These are phyloP conservation scores for Chlorospingus semifuscus DNA, from an alignment of 2,797 vertebrate genomes.

Conservation along the genomic window DNA sequence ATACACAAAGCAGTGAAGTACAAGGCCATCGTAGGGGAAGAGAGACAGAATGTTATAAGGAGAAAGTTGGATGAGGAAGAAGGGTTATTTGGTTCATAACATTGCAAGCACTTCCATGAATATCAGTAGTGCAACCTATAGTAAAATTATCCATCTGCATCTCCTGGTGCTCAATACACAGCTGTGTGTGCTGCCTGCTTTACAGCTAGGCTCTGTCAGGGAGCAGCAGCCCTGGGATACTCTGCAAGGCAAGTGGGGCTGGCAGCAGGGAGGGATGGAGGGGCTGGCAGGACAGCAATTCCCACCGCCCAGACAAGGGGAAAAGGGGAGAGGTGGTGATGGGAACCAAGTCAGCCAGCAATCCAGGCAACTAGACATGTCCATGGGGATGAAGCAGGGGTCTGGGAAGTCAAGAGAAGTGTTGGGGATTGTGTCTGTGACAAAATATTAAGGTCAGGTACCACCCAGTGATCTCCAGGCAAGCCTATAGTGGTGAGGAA, in stretches of 20 bases:
- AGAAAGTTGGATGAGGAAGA: background rate
- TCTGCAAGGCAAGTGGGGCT: background rate
- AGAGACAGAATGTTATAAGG: background rate
- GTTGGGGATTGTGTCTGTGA: background rate
- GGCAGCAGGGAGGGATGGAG: background rate
- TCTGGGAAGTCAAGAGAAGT: background rate
- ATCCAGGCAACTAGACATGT: accelerated
- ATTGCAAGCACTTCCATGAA: background rate
- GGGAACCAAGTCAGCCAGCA: background rate
- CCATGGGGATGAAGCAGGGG: background rate
- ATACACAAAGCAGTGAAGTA: background rate
- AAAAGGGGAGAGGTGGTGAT: background rate
- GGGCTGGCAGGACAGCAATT: background rate
- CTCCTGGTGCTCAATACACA: background rate
- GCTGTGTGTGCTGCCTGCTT: background rate
- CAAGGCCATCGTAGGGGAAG: background rate
- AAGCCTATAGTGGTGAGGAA: background rate
- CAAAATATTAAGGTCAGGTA: background rate
- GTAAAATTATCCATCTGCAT: background rate
- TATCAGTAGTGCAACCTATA: background rate
- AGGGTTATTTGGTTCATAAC: background rate
- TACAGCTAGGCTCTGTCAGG: background rate
- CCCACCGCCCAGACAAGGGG: background rate
- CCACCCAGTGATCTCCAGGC: background rate
- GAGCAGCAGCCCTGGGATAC: background rate